These are phyloP conservation scores for Entomyzon cyanotis DNA, from an alignment of 2,113 vertebrate species.

Conservation along the genomic window DNA sequence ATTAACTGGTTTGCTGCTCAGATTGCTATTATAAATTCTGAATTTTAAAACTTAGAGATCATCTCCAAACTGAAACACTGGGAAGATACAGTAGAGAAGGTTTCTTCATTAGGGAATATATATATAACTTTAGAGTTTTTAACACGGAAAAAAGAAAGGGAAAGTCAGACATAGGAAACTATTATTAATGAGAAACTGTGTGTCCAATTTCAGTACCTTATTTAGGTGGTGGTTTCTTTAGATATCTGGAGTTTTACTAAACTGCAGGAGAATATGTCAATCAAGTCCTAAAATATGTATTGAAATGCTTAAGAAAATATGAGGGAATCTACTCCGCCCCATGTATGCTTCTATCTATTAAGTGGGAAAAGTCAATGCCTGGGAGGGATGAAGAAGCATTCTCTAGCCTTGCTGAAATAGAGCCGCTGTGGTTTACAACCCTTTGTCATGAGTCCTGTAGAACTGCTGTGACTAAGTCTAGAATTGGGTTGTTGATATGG, in stretches of 20 bases:
- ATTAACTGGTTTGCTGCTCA: neutral
- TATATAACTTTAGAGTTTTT: neutral
- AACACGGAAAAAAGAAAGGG: neutral
- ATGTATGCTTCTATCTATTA: neutral
- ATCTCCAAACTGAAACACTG: neutral
- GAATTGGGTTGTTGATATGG: neutral
- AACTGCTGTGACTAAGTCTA: neutral
- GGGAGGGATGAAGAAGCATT: rapidly evolving
- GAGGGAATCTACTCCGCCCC: rapidly evolving
- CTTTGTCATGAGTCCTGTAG: neutral
- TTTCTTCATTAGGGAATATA: neutral
- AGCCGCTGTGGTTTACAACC: neutral
- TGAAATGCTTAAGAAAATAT: neutral
- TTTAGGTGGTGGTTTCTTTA: neutral
- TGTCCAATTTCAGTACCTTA: neutral
- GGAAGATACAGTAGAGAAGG: neutral
- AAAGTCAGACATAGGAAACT: neutral
- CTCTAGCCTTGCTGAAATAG: neutral
- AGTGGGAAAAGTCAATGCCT: neutral
- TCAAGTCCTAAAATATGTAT: neutral
- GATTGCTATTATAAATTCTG: neutral
- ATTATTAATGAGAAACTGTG: neutral
- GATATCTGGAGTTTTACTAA: neutral
- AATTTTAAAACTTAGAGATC: neutral
- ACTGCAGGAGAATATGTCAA: neutral